These are phyloP conservation scores for Myotis pilosus DNA, from an alignment of 2,797 vertebrate genomes.

Conservation along the genomic window DNA sequence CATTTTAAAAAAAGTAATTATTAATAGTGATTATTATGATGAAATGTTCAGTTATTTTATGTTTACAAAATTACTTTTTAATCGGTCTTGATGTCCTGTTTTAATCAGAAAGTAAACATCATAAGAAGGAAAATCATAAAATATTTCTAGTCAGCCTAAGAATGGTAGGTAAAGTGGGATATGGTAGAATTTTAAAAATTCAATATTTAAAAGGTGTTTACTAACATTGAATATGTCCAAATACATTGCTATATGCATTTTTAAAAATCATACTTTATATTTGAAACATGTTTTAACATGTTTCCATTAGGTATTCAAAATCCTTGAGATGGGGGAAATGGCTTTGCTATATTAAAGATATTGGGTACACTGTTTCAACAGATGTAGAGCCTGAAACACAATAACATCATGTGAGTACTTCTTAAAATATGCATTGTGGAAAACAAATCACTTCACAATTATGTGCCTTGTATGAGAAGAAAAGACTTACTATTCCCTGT, in stretches of 20 bases:
- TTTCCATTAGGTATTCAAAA: neutral
- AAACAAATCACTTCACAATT: constrained; percentile 56
- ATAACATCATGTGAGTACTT: neutral
- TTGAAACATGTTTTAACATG: neutral
- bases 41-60: neutral
- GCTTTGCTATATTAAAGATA: constrained; percentile 10
- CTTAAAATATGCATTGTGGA: constrained; percentile 39
- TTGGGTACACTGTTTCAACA: neutral
- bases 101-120: constrained; percentile 55
- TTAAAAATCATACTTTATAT: neutral
- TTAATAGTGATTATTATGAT: neutral
- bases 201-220: neutral
- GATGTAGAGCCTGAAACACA: neutral
- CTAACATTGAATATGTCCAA: constrained; percentile 20
- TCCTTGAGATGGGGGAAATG: neutral
- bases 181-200: constrained; percentile 4
- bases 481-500: constrained; percentile 45
- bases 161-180: neutral
- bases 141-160: neutral
- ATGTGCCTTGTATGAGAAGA: constrained; percentile 45
- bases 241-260: neutral
- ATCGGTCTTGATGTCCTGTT: neutral
- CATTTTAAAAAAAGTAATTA: neutral
- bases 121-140: constrained; percentile 45
- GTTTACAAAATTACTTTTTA: neutral